Evolutionary conservation across 2,797 vertebrate species (phyloP).

Genomic region (Schizothorax lantsangensis): DNA sequence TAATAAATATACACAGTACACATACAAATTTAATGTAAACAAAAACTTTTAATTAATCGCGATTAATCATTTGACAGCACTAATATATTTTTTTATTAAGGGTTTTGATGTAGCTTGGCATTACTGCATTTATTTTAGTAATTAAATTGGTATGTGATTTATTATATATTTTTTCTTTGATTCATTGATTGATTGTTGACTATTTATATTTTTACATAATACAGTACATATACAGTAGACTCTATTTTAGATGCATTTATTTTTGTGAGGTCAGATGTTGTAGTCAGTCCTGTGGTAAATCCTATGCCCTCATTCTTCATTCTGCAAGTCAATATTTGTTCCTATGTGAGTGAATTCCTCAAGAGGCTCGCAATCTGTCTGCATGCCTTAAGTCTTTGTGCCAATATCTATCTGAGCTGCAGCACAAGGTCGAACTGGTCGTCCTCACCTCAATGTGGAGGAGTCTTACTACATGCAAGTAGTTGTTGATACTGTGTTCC

Average conservation of each 20-base stretch:
- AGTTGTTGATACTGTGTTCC: conserved; percentile 74
- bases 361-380: background rate
- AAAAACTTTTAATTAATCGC: no score
- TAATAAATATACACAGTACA: no score
- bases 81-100: no score
- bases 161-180: background rate
- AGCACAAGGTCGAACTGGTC: background rate
- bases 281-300: background rate
- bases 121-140: background rate
- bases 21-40: no score
- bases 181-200: background rate
- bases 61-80: no score
- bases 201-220: background rate
- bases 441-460: conserved; percentile 70
- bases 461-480: conserved; percentile 72
- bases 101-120: no score
- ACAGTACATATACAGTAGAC: background rate
- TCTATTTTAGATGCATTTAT: background rate
- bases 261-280: background rate
- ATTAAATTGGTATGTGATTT: no score
- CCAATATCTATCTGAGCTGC: background rate
- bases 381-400: background rate
- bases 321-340: background rate
- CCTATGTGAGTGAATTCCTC: background rate
- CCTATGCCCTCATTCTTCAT: background rate